Evolutionary conservation across 2,888 invertebrate species (phyloP), one percentile per base, ranked within the genome.

Genomic region (Drosophila antonietae): DNA sequence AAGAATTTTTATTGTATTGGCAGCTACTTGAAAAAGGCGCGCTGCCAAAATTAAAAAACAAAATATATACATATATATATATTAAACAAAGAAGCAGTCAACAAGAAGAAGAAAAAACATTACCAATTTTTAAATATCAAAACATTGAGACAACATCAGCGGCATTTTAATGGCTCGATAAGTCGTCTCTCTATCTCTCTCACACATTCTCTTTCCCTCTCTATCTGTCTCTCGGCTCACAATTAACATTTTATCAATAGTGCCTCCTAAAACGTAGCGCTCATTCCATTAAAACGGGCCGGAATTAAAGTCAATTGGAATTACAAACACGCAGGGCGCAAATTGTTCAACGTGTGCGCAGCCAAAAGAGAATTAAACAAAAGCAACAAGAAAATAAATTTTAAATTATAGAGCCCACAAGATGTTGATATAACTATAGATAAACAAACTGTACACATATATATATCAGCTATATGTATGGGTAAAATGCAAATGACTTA

Each of bases 261-360:
- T 59, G 43, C 44, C 55, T 44, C 61, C 47, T 18, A 61, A 59
- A 60, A 53, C 10, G 35, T 23, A 39, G 20, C 12, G 44, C 43
- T 55, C 18, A 41, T 55, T 55, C 37, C 37, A 47, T 59, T 51
- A 44, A 61, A 59, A 31, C 67, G 61, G 67, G 47, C 75, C 81
- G 73, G 71, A 74, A 79, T 81, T 74, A 60, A 81, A 61, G 28
- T n/a, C 46, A 57, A 62, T 89, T 87, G 63, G 52, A 49, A 84
- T 81, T 81, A 46, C 72, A 74, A 68, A 68, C 83, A 84, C 89
- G 89, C 71, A 83, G 46, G 0, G 9, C 65, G 43, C 66, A 62
- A 73, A 88, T 68, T 83, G 73, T 49, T 70, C 10, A 67, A 73
- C 83, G 83, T 62, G 83, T 85, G 88, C 75, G 75, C 12, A 47